Evolutionary conservation across 64 coral and sea anemone genomes (phyloP), one percentile per base, ranked within the genome.

Genomic region (Montipora cactus): DNA sequence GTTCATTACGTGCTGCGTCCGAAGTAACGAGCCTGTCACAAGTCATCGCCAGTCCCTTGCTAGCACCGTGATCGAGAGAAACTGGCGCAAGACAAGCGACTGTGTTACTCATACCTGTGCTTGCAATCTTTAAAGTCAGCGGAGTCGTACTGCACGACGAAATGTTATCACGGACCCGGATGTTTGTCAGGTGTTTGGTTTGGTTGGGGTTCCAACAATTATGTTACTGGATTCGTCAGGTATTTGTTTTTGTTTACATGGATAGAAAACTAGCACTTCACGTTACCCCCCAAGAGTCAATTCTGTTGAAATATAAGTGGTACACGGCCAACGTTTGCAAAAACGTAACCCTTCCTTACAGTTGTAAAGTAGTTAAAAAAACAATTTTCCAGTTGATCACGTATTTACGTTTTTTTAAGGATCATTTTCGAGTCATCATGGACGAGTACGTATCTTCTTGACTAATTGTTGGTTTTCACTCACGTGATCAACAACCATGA

Each of bases 141-240:
- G 76, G 49, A 58, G 71, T 78, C 90, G 71, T 7, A 23, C 51
- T 14, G 73, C 21, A 10, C 23, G 90, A 15, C 74, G 76, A 18
- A 49, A 22, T 19, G 64, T 70, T 8, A 50, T 70, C 1, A 75
- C 7, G 64, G 59, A 71, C 23, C 37, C 58, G 76, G 84, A 77
- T 93, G 76, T 88, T 20, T 53, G 83, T 79, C 84, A 88, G 59
- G 8, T 93, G 77, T 93, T 88, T 93, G 92, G 92, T 61, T 61
- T 93, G 22, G 84, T 93, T 13, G 92, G 92, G 8, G 84, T 79
- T 70, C 91, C 91, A 6, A 93, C 91, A 8, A 20, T 93, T 49
- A 19, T 93, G 21, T 28, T 88, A 12, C 16, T 89, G 49, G 13
- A 89, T 50, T 77, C 1, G 13, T 79, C 72, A 89, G 59, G 87